Evolutionary conservation across 2,797 vertebrate genomes (phyloP).

Genomic region (Pseudocheirus occidentalis): DNA sequence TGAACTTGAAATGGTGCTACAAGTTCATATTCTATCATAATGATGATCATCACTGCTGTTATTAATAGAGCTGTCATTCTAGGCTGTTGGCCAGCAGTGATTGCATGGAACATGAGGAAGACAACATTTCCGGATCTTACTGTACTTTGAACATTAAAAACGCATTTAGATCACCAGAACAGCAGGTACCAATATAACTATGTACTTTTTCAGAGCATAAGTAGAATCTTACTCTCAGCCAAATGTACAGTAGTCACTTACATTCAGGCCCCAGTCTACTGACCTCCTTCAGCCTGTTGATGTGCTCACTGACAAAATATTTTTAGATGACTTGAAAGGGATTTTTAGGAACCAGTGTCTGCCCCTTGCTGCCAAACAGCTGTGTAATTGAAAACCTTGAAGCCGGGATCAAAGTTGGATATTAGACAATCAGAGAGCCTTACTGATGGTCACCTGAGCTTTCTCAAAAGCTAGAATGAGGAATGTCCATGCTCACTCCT

Average conservation of each 20-base stretch:
- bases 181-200: constrained; percentile 57
- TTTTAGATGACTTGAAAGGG: constrained; percentile 51
- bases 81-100: constrained; percentile 23
- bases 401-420: constrained; percentile 40
- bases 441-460: constrained; percentile 9
- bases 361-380: constrained; percentile 44
- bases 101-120: constrained; percentile 19
- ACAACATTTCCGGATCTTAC: constrained; percentile 56
- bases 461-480: constrained; percentile 36
- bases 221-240: constrained; percentile 64
- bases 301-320: constrained; percentile 72
- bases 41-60: constrained; percentile 45
- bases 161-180: constrained; percentile 61
- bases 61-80: constrained; percentile 51
- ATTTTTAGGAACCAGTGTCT: constrained; percentile 31
- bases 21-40: constrained; percentile 35
- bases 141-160: constrained; percentile 69
- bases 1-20: constrained; percentile 14
- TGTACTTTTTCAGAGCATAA: constrained; percentile 62
- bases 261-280: constrained; percentile 43
- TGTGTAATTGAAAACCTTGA: constrained; percentile 44
- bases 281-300: constrained; percentile 68
- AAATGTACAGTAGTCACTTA: constrained; percentile 55
- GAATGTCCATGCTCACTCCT: background rate
- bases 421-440: constrained; percentile 14